Base-by-base conservation (phyloP, 1,140 invertebrate genomes). In the Drosophila leontia region DNA sequence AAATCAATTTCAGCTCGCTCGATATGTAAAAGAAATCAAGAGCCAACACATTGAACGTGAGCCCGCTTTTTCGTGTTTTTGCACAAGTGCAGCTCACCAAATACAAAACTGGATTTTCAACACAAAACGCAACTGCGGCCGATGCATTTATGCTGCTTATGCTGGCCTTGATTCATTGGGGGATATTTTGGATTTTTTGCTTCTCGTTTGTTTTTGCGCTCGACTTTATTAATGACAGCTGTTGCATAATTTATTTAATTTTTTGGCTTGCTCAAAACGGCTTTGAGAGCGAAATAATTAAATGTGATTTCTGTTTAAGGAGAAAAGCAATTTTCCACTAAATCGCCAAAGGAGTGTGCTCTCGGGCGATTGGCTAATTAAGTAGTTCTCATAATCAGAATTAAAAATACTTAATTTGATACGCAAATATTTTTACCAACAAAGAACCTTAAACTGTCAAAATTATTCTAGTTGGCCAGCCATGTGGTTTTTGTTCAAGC, bases 231-330 rank as follows among this genome's bases (percentile, higher is more conserved):
- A 88, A 85, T 88, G 85, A 90, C 86, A 85, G 82, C 80, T 78
- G 86, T 85, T 88, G 85, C 85, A 88, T 91, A 88, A 88, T 88
- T 88, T 88, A 90, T 85, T 87, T 87, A 74, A 83, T 80, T 87
- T 85, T 81, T 85, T 85, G 81, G 80, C 70, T 48, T 55, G 76
- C 62, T 82, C 60, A 65, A 44, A 56, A 47, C 63, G 48, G 53
- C 78, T 75, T 85, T 85, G 41, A 70, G 59, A 78, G 74, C 29
- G 60, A 85, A 84, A 85, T 82, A 85, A 85, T 85, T 82, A 86
- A 85, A 78, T 78, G 63, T 51, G 63, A 70, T 62, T 78, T 78
- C 63, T 57, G 74, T 64, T 82, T 68, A 75, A 64, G 62, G 72
- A 39, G 44, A 62, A 35, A 74, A 74, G 42, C 77, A 80, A 72